A percentile compares a stretch with the other conserved stretches of the same genome.
Conservation (phyloP, 2,797 vertebrate genomes). For the Ctenopoma multispine region DNA sequence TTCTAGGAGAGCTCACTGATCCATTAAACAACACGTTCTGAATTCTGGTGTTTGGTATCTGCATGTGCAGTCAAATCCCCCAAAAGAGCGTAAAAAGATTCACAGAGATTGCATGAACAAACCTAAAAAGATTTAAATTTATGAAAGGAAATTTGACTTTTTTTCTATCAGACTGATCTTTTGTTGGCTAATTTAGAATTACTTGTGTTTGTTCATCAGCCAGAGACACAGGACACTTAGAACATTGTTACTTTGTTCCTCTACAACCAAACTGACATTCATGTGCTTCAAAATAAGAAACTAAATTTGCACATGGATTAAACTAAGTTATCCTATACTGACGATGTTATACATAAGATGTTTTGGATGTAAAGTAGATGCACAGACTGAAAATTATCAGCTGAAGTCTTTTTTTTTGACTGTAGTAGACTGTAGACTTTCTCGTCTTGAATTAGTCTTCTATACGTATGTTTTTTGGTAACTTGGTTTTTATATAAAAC, state of each 20-base stretch:
- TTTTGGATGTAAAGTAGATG: background rate
- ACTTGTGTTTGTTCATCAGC: rapidly evolving
- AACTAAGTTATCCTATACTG: background rate
- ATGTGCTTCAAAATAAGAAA: background rate
- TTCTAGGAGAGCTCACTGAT: background rate
- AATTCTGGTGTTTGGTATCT: constrained; percentile 4
- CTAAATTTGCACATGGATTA: background rate
- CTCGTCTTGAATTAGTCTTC: no score
- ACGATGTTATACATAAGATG: no score
- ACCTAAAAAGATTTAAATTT: background rate
- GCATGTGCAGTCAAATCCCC: constrained; percentile 1
- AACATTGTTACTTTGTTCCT: background rate
- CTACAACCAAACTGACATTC: background rate
- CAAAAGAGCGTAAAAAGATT: background rate
- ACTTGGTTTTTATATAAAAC: background rate
- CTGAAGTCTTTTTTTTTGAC: background rate
- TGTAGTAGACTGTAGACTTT: no score
- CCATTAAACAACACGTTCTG: background rate
- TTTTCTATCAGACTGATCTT: background rate
- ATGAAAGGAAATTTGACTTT: no score
- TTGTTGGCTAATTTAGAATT: background rate
- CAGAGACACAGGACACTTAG: background rate
- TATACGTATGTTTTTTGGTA: background rate
- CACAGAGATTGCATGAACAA: background rate
- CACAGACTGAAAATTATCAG: background rate